Evolutionary conservation across 2,888 invertebrate species (phyloP), one percentile per base, ranked within the genome.

Genomic region (Phrixothrix hirtus): DNA sequence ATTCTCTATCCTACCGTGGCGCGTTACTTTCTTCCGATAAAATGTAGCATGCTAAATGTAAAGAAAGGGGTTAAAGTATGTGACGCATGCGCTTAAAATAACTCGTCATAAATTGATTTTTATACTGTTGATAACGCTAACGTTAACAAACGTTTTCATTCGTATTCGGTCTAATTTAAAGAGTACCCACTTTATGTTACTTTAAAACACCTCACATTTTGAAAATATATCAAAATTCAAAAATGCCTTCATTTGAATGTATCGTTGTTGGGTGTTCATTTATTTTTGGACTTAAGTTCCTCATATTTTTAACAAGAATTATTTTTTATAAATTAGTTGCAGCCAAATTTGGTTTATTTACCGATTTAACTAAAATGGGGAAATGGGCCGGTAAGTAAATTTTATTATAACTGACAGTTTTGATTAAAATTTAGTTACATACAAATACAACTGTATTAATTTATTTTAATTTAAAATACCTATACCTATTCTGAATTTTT

Each of bases 381-480:
- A 81, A 84, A 76, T 92, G 91, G 91, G 91, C 91, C 75, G 82
- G 90, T 90, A 77, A 84, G 86, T 81, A 60, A 12, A 21, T 21
- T 21, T 21, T 5, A 21, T 5, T 5, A 5, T 3, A 3, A 21
- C 21, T 21, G n/a, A 21, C 7, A 5, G 21, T 5, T 21, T 21
- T 7, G 21, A 21, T 21, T 21, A 21, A 34, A 12, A 16, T 34
- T 34, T 1, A 16, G 13, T 2, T 14, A 13, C 15, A 6, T 6
- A 9, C 15, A 15, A 34, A 34, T 15, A n/a, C 14, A 15, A 7
- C 16, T 13, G 10, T 15, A 13, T 10, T 15, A 10, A 34, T 34
- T 15, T 34, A 7, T 21, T 5, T 21, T 5, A 21, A 7, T 5
- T 21, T n/a, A n/a, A n/a, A n/a, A n/a, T n/a, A n/a, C n/a, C n/a